Evolutionary conservation across 2,888 invertebrate genomes (phyloP).

Genomic region (Orthonevra nobilis): DNA sequence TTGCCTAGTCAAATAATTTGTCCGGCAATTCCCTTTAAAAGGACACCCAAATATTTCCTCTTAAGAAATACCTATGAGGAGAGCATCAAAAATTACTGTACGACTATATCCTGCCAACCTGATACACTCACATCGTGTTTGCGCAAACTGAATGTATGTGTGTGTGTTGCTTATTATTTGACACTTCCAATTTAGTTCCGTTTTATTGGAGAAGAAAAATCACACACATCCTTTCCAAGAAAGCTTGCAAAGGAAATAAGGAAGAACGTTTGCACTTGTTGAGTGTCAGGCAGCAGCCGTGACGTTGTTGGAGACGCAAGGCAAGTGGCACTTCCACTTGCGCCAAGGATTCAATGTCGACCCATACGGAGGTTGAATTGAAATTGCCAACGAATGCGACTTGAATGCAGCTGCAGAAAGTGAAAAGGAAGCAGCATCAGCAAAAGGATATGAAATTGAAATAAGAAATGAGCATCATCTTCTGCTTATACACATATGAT

Average conservation of each 20-base stretch:
- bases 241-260: slow-evolving; percentile 1
- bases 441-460: slow-evolving; percentile 46
- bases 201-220: slow-evolving; percentile 65
- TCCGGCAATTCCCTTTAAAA: slow-evolving; percentile 46
- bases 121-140: neutral
- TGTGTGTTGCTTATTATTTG: slow-evolving; percentile 63
- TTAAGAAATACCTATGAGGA: slow-evolving; percentile 1
- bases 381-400: slow-evolving; percentile 62
- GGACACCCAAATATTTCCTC: slow-evolving; percentile 35
- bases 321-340: slow-evolving; percentile 1
- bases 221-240: slow-evolving; percentile 39
- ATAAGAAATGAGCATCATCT: slow-evolving; percentile 45
- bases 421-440: slow-evolving; percentile 51
- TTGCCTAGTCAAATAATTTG: slow-evolving; percentile 60
- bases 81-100: slow-evolving; percentile 44
- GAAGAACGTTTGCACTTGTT: slow-evolving; percentile 48
- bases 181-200: slow-evolving; percentile 61
- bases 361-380: slow-evolving; percentile 26
- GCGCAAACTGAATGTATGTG: slow-evolving; percentile 28
- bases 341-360: slow-evolving; percentile 4
- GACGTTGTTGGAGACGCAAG: slow-evolving; percentile 1
- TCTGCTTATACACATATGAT: slow-evolving; percentile 26
- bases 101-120: too few relatives aligned
- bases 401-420: slow-evolving; percentile 56
- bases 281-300: too few relatives aligned